Percentiles rank a stretch among this genome's conserved stretches.
These are phyloP conservation scores for Chloroceryle inda DNA, from an alignment of 2,797 vertebrate genomes.

Conservation along the genomic window DNA sequence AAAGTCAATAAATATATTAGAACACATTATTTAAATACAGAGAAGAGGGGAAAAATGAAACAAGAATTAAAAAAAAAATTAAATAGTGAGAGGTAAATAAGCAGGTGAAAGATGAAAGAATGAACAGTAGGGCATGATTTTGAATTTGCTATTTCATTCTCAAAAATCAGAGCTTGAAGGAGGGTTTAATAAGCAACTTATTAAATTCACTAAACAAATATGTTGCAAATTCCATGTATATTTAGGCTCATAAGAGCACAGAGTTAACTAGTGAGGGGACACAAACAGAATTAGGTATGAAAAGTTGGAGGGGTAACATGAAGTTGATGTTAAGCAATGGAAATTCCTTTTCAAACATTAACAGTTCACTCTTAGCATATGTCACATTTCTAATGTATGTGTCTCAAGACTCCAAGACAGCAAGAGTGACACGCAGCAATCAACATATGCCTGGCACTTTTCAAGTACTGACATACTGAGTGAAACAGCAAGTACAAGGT, in stretches of 20 bases:
- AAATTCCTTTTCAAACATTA: conserved; percentile 79
- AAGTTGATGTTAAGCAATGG: conserved; percentile 57
- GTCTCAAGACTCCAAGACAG: conserved; percentile 74
- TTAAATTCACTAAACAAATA: conserved; percentile 30
- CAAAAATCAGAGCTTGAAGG: neutral
- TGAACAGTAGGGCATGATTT: neutral
- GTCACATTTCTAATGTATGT: conserved; percentile 76
- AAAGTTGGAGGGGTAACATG: conserved; percentile 72
- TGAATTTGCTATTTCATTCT: neutral
- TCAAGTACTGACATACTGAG: conserved; percentile 72
- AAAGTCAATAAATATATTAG: neutral
- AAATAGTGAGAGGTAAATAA: neutral
- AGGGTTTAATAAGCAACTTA: neutral
- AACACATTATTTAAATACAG: neutral
- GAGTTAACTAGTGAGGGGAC: conserved; percentile 27
- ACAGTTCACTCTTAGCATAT: conserved; percentile 75
- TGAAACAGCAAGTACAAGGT: conserved; percentile 75
- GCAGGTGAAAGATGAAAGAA: neutral
- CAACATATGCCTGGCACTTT: conserved; percentile 70
- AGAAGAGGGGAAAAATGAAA: neutral
- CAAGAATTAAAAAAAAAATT: neutral
- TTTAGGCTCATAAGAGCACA: conserved; percentile 50
- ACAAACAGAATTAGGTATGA: conserved; percentile 72
- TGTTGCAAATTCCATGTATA: neutral
- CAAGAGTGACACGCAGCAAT: conserved; percentile 75